Percentiles rank a stretch among this genome's conserved stretches.
Evolutionary conservation across 2,888 invertebrate species (phyloP).

Genomic region (Philereme vetulata): DNA sequence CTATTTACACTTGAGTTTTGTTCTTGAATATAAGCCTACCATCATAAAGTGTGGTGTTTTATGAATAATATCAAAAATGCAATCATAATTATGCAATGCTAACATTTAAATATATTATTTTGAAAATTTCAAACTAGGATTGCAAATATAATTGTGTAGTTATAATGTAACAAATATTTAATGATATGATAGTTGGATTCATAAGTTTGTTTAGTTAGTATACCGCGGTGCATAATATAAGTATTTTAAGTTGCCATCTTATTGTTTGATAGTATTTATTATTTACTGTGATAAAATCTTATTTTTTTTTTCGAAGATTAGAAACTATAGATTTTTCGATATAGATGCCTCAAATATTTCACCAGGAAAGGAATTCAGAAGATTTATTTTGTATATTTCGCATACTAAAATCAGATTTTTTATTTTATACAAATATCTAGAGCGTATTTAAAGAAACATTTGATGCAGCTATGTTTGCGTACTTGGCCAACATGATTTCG

Average conservation of each 20-base stretch:
- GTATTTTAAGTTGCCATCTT: constrained; percentile 75
- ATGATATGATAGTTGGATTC: constrained; percentile 4
- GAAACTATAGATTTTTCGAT: constrained; percentile 34
- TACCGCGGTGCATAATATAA: constrained; percentile 70
- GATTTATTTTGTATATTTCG: constrained; percentile 37
- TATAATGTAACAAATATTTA: constrained; percentile 8
- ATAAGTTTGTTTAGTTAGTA: constrained; percentile 41
- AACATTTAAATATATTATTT: not conserved
- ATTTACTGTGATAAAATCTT: constrained; percentile 79
- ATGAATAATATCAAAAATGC: constrained; percentile 7
- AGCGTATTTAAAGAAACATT: constrained; percentile 28
- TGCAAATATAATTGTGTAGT: constrained; percentile 13
- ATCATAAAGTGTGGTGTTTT: not conserved
- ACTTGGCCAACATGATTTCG: constrained; percentile 25
- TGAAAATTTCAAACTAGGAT: constrained; percentile 6
- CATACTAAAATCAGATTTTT: constrained; percentile 7
- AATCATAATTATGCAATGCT: constrained; percentile 9
- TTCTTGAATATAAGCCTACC: not conserved
- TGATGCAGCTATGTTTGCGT: constrained; percentile 42
- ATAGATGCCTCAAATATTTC: constrained; percentile 31
- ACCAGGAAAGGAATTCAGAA: constrained; percentile 16
- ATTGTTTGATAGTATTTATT: constrained; percentile 75
- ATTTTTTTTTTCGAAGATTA: constrained; percentile 45
- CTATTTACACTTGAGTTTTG: too few species aligned
- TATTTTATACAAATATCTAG: constrained; percentile 27